Evolutionary conservation across 2,797 vertebrate genomes (phyloP).

Genomic region (Sebastes cheni): DNA sequence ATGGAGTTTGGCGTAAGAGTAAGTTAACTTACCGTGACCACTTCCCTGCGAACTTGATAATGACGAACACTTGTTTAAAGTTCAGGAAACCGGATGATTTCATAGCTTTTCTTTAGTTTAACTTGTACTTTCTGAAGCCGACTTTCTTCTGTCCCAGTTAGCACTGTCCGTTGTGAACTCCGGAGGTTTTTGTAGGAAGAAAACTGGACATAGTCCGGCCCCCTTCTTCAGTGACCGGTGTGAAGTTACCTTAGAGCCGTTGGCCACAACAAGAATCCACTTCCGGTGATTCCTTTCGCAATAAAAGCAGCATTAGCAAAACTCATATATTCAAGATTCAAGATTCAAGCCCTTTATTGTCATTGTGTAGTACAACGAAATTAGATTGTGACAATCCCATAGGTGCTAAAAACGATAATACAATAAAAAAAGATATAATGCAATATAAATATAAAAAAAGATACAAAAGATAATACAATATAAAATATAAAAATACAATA

Average conservation of each 20-base stretch:
- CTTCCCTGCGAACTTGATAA: conserved; percentile 1
- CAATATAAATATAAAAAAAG: too few species aligned
- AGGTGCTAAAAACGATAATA: too few species aligned
- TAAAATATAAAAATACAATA: too few species aligned
- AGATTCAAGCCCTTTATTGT: too few species aligned
- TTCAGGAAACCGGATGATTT: not conserved
- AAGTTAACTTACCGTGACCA: conserved; percentile 48
- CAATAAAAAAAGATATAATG: too few species aligned
- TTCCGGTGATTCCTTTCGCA: conserved; percentile 27
- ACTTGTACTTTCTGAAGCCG: not conserved
- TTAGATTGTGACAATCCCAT: too few species aligned
- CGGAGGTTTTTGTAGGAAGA: conserved; percentile 76
- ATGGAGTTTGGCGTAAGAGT: not conserved
- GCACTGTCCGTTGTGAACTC: conserved; percentile 49
- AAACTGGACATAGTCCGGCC: conserved; percentile 65
- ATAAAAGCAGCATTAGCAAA: not conserved
- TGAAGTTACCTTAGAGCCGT: not conserved
- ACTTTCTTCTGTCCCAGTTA: conserved; percentile 31
- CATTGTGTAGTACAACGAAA: too few species aligned
- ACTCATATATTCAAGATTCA: too few species aligned
- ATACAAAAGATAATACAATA: too few species aligned
- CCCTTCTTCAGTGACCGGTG: conserved; percentile 47
- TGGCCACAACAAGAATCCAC: not conserved
- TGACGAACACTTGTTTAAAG: not conserved
- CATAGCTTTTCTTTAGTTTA: not conserved